A percentile compares a stretch with the other conserved stretches of the same genome.
phyloP scores from a whole-genome alignment of 2,888 invertebrate genomes.

The Dryadula phaetusa region DNA sequence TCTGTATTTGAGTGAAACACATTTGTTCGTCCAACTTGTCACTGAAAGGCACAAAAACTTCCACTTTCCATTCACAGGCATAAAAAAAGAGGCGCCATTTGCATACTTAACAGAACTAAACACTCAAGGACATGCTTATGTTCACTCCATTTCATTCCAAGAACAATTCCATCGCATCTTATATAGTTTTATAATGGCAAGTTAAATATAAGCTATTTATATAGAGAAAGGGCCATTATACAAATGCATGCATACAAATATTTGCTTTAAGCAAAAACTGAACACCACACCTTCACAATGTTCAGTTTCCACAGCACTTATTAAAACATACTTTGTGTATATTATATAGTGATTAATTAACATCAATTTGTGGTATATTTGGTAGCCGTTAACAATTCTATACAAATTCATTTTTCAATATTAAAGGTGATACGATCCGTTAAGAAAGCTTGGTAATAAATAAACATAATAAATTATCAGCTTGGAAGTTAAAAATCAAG shows the following conservation, averaged over 20 bases:
- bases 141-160: constrained; percentile 25
- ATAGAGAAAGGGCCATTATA: constrained; percentile 1
- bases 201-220: constrained; percentile 25
- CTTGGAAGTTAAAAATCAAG: too few species aligned
- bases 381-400: neutral
- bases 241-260: neutral
- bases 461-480: too few species aligned
- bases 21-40: constrained; percentile 2
- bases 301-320: neutral
- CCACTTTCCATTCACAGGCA: constrained; percentile 9
- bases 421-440: too few species aligned
- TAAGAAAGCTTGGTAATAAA: neutral
- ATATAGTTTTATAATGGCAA: constrained; percentile 26
- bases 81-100: constrained; percentile 28
- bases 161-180: constrained; percentile 7
- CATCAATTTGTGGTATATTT: neutral
- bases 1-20: neutral
- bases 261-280: neutral
- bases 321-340: neutral
- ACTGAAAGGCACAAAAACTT: constrained; percentile 24
- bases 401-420: too few species aligned
- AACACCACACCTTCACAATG: constrained; percentile 1
- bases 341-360: neutral
- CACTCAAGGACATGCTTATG: constrained; percentile 27
- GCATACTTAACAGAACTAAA: constrained; percentile 8